Evolutionary conservation across 2,888 invertebrate species (phyloP).

Genomic region (Hyposoter didymator): DNA sequence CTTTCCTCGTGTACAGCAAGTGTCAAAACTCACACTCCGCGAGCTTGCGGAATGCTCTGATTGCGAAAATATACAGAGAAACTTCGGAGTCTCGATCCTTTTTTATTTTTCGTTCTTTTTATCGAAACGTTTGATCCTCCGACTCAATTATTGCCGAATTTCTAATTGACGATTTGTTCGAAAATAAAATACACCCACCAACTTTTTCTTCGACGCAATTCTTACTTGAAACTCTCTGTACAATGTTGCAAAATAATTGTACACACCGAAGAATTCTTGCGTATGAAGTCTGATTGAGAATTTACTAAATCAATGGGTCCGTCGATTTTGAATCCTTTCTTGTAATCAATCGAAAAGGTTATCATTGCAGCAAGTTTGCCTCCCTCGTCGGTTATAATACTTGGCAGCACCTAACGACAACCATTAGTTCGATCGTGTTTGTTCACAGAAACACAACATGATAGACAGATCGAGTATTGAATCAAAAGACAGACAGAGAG

Average conservation of each 20-base stretch:
- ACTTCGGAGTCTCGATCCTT: background rate
- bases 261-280: slow-evolving; percentile 26
- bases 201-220: background rate
- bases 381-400: slow-evolving; percentile 23
- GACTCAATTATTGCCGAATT: no score
- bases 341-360: background rate
- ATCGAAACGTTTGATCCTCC: background rate
- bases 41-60: background rate
- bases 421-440: slow-evolving; percentile 2
- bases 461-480: background rate
- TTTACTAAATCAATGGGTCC: slow-evolving; percentile 45
- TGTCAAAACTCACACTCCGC: background rate
- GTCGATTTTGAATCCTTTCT: slow-evolving; percentile 30
- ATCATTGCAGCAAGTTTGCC: slow-evolving; percentile 21
- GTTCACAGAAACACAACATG: background rate
- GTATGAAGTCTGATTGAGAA: slow-evolving; percentile 48
- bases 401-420: background rate
- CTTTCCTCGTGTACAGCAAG: slow-evolving; percentile 34
- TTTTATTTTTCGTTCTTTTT: background rate
- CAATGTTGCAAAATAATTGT: background rate
- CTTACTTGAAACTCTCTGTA: background rate
- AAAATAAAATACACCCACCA: background rate
- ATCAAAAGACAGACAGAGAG: background rate
- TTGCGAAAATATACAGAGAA: background rate
- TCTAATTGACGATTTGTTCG: no score